Conservation (phyloP, 2,113 vertebrate species). For the Chascanopsetta lugubris region DNA sequence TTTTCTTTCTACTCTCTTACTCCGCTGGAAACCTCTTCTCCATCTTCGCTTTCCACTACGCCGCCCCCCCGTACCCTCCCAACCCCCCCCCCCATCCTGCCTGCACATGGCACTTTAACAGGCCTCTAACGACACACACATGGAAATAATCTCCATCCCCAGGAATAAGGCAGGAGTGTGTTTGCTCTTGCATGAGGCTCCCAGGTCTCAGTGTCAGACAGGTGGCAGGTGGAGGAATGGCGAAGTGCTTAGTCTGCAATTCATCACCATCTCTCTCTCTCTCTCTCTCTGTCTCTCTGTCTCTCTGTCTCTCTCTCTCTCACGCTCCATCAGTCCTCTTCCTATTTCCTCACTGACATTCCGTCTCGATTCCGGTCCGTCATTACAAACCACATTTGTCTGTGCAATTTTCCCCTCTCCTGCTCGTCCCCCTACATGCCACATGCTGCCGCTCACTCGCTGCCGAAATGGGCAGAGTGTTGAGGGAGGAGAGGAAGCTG, state of each 20-base stretch:
- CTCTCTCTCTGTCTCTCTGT: too few relatives aligned
- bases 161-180: neutral
- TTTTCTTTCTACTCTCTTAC: slow-evolving; percentile 32
- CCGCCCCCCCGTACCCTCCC: too few relatives aligned
- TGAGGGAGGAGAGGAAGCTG: slow-evolving; percentile 49
- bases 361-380: slow-evolving; percentile 38
- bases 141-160: slow-evolving; percentile 9
- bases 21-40: slow-evolving; percentile 16
- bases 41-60: neutral
- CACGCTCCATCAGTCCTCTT: slow-evolving; percentile 31
- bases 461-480: slow-evolving; percentile 55
- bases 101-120: slow-evolving; percentile 48
- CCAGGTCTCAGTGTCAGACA: slow-evolving; percentile 34
- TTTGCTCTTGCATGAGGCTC: slow-evolving; percentile 10
- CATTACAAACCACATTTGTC: slow-evolving; percentile 40
- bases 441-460: slow-evolving; percentile 50
- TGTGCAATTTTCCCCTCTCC: slow-evolving; percentile 39
- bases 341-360: slow-evolving; percentile 34
- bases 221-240: slow-evolving; percentile 41
- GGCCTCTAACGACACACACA: slow-evolving; percentile 1
- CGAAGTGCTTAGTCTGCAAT: slow-evolving; percentile 45
- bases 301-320: neutral
- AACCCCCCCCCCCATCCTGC: slow-evolving; percentile 11
- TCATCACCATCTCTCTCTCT: slow-evolving; percentile 23
- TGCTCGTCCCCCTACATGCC: neutral